Base-by-base conservation (phyloP, 2,888 invertebrate species). In the Yponomeuta cagnagella region DNA sequence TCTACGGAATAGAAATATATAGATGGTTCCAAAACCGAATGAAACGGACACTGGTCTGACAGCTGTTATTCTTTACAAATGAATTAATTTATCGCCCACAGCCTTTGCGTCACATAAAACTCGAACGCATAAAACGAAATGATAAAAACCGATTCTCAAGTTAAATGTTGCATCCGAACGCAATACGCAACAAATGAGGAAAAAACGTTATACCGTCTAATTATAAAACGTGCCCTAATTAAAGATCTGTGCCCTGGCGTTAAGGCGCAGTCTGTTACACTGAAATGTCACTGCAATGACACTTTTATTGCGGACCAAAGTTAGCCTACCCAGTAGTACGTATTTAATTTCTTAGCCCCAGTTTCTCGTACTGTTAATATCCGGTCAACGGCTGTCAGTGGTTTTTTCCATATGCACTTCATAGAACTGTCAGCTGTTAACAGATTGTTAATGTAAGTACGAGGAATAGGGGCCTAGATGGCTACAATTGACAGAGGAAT, bases 221-320 rank as follows among this genome's bases (percentile, higher is more conserved):
- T 58, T 58, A 58, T 58, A 58, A 58, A 58, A 15, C 15, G 52
- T 15, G 52, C 52, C 15, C 52, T 58, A 58, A 58, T 58, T 58
- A 58, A 58, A 58, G 52, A 12, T 58, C 52, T 58, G 52, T 58
- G 52, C 52, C 52, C 52, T 58, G 52, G 52, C 52, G 52, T 58
- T 58, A 58, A 58, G 52, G 52, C 15, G 52, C 0, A 58, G 52
- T 5, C 12, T 12, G 12, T 58, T 15, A 8, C 12, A 4, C 1
- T 15, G 15, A 58, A 15, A 58, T 58, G 12, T 58, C 52, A 15
- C 52, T 58, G 52, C 52, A 58, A 15, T 58, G 12, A 58, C 15
- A 12, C 8, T 58, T 15, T 12, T 58, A 58, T 5, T 8, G 43
- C 43, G 0, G 43, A 43, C 43, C 43, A 43, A 8, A 43, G 43